A percentile compares a stretch with the other conserved stretches of the same genome.
These are phyloP conservation scores for Orthonyx spaldingii DNA, from an alignment of 2,113 vertebrate genomes.

Conservation along the genomic window DNA sequence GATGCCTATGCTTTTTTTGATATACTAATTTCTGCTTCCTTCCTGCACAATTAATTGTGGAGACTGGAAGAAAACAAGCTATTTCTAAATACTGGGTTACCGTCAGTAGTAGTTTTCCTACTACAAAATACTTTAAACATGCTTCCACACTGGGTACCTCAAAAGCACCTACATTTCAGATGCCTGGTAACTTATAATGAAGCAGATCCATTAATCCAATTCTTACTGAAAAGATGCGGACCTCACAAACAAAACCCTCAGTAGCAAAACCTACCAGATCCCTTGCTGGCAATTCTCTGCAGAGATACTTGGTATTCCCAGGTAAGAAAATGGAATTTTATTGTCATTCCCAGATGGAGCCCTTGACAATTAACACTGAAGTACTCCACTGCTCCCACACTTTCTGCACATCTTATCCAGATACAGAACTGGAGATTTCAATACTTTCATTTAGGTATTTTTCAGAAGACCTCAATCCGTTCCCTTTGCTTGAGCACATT, in stretches of 20 bases:
- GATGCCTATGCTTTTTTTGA: not conserved
- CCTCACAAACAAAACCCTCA: not conserved
- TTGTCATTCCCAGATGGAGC: not conserved
- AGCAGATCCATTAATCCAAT: not conserved
- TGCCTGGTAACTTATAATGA: not conserved
- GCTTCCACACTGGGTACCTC: not conserved
- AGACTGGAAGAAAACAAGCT: not conserved
- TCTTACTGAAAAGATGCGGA: not conserved
- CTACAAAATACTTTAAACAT: not conserved
- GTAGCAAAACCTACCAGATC: not conserved
- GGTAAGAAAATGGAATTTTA: not conserved
- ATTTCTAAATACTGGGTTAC: not conserved
- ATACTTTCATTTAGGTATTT: not conserved
- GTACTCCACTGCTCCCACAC: not conserved
- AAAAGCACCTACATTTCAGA: not conserved
- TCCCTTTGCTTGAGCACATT: not conserved
- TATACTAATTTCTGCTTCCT: not conserved
- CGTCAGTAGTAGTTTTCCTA: not conserved
- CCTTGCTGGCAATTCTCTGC: not conserved
- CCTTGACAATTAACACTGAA: not conserved
- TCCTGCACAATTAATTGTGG: not conserved
- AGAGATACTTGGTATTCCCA: not conserved
- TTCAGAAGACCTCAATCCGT: not conserved
- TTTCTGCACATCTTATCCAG: not conserved
- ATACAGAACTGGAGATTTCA: not conserved